phyloP scores from a whole-genome alignment of 1,140 invertebrate species.

The Megalonaias nervosa region DNA sequence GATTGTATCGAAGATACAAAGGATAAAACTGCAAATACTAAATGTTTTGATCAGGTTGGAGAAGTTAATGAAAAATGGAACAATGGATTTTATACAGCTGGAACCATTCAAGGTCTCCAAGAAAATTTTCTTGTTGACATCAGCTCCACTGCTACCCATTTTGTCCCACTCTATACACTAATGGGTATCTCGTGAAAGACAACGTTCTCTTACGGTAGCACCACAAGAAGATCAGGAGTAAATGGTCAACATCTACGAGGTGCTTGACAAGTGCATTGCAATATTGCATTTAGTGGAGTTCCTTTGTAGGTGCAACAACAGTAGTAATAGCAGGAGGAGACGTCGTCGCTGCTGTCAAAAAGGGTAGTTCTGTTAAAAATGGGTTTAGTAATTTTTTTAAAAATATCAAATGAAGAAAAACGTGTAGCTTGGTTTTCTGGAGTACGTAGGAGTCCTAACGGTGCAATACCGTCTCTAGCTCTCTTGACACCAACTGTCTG shows the following conservation, averaged over 20 bases:
- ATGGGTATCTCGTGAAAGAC: not conserved
- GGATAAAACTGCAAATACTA: not conserved
- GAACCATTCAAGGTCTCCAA: not conserved
- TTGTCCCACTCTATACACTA: not conserved
- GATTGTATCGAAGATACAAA: not conserved
- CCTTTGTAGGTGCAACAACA: too few relatives aligned
- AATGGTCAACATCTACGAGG: slow-evolving; percentile 3
- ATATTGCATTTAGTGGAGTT: not conserved
- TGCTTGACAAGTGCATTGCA: not conserved
- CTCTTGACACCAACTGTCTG: too few relatives aligned
- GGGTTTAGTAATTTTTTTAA: too few relatives aligned
- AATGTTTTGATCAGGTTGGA: not conserved
- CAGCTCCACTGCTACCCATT: not conserved
- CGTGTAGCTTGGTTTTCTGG: too few relatives aligned
- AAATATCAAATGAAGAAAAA: too few relatives aligned
- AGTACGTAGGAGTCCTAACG: too few relatives aligned
- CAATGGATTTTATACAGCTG: slow-evolving; percentile 6
- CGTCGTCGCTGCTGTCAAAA: too few relatives aligned
- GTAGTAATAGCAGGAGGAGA: too few relatives aligned
- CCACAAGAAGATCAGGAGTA: not conserved
- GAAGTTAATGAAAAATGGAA: not conserved
- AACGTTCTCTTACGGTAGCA: not conserved
- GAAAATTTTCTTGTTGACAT: slow-evolving; percentile 5
- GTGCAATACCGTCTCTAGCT: too few relatives aligned
- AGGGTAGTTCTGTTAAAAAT: too few relatives aligned